phyloP scores from a whole-genome alignment of 2,113 vertebrate genomes.

The Pelecanus crispus region DNA sequence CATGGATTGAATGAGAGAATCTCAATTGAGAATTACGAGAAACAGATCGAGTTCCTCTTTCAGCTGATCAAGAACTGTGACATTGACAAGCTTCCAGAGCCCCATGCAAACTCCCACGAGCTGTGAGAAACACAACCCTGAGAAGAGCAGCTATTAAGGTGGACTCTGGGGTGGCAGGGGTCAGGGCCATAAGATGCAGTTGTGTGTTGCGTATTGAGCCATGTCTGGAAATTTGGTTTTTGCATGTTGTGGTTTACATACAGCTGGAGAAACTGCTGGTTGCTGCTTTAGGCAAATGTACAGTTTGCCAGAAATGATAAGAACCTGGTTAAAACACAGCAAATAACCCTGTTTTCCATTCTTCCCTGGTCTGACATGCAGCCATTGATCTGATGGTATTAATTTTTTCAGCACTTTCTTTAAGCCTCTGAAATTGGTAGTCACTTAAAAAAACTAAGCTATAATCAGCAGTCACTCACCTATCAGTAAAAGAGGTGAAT shows the following conservation, averaged over 20 bases:
- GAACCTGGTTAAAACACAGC: background rate
- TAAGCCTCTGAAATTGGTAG: background rate
- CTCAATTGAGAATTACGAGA: conserved; percentile 82
- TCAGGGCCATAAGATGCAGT: background rate
- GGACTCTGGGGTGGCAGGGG: background rate
- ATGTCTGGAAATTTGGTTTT: background rate
- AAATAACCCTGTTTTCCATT: background rate
- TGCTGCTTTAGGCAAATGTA: background rate
- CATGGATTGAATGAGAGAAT: conserved; percentile 94
- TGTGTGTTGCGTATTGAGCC: background rate
- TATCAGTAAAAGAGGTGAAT: background rate
- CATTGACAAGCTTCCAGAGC: conserved; percentile 54
- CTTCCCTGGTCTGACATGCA: background rate
- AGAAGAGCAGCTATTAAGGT: background rate
- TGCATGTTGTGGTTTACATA: background rate
- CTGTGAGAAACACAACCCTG: conserved; percentile 65
- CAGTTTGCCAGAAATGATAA: background rate
- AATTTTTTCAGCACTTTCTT: background rate
- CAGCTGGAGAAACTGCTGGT: background rate
- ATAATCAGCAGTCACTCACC: background rate
- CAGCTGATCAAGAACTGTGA: conserved; percentile 90
- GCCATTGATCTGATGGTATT: background rate
- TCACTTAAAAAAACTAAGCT: background rate
- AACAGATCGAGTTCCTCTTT: conserved; percentile 82
- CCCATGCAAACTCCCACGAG: conserved; percentile 77